Percentiles rank a stretch among this genome's conserved stretches.
Conservation (phyloP, 2,113 vertebrate species). For the Plotosus lineatus region DNA sequence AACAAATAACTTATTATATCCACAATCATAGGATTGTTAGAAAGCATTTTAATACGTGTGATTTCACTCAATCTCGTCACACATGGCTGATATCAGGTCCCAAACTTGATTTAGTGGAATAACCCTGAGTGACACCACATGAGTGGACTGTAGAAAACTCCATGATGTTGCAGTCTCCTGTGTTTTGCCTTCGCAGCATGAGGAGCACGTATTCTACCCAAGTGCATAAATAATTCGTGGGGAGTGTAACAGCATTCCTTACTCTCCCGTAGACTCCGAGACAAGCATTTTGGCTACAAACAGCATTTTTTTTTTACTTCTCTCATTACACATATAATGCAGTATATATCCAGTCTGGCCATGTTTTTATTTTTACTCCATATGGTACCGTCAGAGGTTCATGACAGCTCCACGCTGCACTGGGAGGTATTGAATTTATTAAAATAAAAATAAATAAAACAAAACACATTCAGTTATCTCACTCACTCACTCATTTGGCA, state of each 20-base stretch:
- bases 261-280: neutral
- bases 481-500: no score
- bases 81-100: no score
- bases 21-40: no score
- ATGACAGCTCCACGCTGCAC: neutral
- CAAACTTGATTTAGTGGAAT: no score
- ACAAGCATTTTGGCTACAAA: neutral
- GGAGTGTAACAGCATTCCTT: neutral
- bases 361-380: neutral
- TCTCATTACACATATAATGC: neutral
- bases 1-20: no score
- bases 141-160: neutral
- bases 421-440: neutral
- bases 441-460: no score
- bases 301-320: neutral
- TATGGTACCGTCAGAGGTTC: neutral
- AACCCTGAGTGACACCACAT: no score
- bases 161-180: neutral
- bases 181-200: neutral
- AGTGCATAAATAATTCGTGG: neutral
- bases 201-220: neutral
- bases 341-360: neutral
- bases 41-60: no score
- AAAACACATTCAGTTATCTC: no score
- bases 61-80: no score